A percentile compares a stretch with the other conserved stretches of the same genome.
Evolutionary conservation across 2,113 vertebrate species (phyloP).

Genomic region (Holacanthus passer): DNA sequence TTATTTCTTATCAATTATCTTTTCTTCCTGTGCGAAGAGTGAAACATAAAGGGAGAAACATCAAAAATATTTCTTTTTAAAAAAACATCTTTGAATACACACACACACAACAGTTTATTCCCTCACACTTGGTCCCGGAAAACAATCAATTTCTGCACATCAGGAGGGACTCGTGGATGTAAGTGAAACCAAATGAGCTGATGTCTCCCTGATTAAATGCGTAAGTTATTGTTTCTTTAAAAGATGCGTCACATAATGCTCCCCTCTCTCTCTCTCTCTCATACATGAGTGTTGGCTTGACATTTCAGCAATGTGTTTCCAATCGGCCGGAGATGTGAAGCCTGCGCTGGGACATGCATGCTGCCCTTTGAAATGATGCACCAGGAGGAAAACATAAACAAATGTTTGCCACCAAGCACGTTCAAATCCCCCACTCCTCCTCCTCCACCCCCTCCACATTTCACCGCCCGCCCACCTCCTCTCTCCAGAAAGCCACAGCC

Average conservation of each 20-base stretch:
- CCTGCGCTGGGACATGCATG: conserved; percentile 67
- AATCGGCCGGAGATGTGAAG: conserved; percentile 73
- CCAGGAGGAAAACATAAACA: conserved; percentile 83
- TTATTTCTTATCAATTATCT: not conserved
- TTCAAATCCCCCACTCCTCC: conserved; percentile 55
- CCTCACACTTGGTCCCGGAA: conserved; percentile 35
- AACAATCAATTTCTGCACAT: conserved; percentile 46
- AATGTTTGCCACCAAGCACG: conserved; percentile 86
- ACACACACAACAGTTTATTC: conserved; percentile 44
- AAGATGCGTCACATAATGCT: conserved; percentile 43
- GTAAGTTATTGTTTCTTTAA: conserved; percentile 62
- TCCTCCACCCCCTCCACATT: not conserved
- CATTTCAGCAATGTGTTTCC: conserved; percentile 84
- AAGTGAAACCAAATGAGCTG: conserved; percentile 75
- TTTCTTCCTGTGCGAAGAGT: not conserved
- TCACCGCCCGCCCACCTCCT: conserved; percentile 30
- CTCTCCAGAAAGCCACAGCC: conserved; percentile 72
- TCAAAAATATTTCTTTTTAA: conserved; percentile 9
- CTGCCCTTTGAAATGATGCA: conserved; percentile 82
- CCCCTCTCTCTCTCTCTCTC: conserved; percentile 18
- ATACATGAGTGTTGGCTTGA: conserved; percentile 63
- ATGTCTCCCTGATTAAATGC: conserved; percentile 64
- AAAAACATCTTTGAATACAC: not conserved
- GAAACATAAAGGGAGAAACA: conserved; percentile 2
- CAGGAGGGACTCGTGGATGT: conserved; percentile 51